A percentile compares a stretch with the other conserved stretches of the same genome.
phyloP scores from a whole-genome alignment of 1,140 invertebrate genomes.

The Phymastichus coffea region DNA sequence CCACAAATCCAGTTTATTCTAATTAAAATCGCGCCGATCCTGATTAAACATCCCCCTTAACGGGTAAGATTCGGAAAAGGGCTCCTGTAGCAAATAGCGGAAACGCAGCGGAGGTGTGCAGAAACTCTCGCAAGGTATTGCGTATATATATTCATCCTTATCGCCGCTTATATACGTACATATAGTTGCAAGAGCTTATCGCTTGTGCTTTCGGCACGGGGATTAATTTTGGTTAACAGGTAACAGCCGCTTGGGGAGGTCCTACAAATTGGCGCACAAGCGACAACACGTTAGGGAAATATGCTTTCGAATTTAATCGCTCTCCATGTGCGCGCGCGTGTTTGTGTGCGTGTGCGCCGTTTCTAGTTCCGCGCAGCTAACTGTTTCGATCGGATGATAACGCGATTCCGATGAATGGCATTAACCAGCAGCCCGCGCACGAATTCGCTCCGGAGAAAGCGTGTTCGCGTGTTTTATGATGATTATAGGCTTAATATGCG shows the following conservation, averaged over 20 bases:
- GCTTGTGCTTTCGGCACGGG: not conserved
- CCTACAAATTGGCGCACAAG: not conserved
- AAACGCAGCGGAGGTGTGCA: conserved; percentile 4
- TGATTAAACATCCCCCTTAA: conserved; percentile 29
- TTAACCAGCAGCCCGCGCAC: too few relatives aligned
- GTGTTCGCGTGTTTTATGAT: conserved; percentile 9
- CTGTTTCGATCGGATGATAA: too few relatives aligned
- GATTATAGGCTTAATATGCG: not conserved
- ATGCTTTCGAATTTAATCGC: conserved; percentile 31
- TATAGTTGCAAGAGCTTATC: not conserved
- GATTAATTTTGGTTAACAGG: conserved; percentile 35
- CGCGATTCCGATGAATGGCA: too few relatives aligned
- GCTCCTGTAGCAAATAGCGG: conserved; percentile 20
- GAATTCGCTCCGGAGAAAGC: too few relatives aligned
- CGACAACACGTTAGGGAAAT: conserved; percentile 33
- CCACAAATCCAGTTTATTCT: conserved; percentile 27
- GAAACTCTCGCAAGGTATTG: not conserved
- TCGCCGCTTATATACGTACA: conserved; percentile 1
- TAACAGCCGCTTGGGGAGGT: conserved; percentile 32
- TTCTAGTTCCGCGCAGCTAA: not conserved
- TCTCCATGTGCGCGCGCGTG: conserved; percentile 3
- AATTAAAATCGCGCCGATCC: conserved; percentile 28
- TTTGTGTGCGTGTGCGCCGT: not conserved
- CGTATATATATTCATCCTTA: too few relatives aligned
- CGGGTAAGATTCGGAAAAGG: conserved; percentile 14